Percentiles rank a stretch among this genome's conserved stretches.
These are phyloP conservation scores for Ephialtes manifestator DNA, from an alignment of 2,888 invertebrate genomes.

Conservation along the genomic window DNA sequence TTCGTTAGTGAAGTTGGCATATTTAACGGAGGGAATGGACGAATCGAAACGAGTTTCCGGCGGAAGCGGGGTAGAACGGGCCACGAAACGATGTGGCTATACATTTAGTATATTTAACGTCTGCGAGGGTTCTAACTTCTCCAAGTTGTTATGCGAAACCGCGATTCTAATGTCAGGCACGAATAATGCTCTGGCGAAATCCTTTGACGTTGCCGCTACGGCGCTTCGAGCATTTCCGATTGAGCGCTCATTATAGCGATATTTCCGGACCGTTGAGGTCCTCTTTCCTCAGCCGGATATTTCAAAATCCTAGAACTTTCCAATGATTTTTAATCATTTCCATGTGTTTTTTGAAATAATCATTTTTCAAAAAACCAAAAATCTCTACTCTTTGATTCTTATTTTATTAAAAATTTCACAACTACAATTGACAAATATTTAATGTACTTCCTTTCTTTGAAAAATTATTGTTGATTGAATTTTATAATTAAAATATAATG, in stretches of 20 bases:
- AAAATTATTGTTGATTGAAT: too few relatives aligned
- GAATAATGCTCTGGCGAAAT: slow-evolving; percentile 12
- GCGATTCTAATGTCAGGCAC: slow-evolving; percentile 23
- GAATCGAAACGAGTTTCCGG: slow-evolving; percentile 31
- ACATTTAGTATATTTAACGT: slow-evolving; percentile 17
- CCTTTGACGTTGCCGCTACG: slow-evolving; percentile 13
- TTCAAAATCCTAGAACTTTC: background rate
- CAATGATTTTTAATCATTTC: background rate
- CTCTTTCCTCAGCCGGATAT: background rate
- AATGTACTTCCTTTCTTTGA: too few relatives aligned
- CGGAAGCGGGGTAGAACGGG: slow-evolving; percentile 18
- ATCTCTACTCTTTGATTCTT: background rate
- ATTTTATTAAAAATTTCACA: background rate
- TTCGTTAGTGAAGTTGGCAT: slow-evolving; percentile 16
- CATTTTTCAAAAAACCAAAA: too few relatives aligned
- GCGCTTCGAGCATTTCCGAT: slow-evolving; percentile 8
- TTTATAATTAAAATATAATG: too few relatives aligned
- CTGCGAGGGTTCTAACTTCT: slow-evolving; percentile 9
- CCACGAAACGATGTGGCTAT: background rate
- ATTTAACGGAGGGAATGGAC: slow-evolving; percentile 17
- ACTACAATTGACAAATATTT: background rate
- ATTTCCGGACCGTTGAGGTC: background rate
- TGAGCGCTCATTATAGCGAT: slow-evolving; percentile 3
- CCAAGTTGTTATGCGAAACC: slow-evolving; percentile 4
- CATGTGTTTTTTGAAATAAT: too few relatives aligned